Evolutionary conservation across 2,888 invertebrate genomes (phyloP).

Genomic region (Serrognathus titanus): DNA sequence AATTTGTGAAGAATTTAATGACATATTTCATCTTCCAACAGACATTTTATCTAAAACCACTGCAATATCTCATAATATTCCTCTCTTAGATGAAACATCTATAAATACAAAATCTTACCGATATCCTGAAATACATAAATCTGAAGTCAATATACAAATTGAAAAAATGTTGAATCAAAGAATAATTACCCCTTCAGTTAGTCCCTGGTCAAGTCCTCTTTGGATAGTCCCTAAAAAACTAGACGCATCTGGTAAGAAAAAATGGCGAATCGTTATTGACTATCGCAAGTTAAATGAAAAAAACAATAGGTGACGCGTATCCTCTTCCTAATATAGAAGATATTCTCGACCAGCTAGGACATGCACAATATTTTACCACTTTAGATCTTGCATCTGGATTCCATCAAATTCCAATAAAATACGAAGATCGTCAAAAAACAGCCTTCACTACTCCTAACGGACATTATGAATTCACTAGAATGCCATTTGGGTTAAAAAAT

Average conservation of each 20-base stretch:
- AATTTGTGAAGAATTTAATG: slow-evolving; percentile 23
- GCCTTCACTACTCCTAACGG: slow-evolving; percentile 38
- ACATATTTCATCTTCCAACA: slow-evolving; percentile 29
- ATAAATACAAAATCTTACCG: slow-evolving; percentile 38
- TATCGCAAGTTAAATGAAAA: slow-evolving; percentile 42
- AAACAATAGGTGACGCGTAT: slow-evolving; percentile 38
- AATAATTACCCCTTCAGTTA: slow-evolving; percentile 30
- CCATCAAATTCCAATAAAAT: slow-evolving; percentile 39
- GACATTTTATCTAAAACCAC: slow-evolving; percentile 25
- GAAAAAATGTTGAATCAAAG: slow-evolving; percentile 30
- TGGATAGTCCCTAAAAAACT: slow-evolving; percentile 38
- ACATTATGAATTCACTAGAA: slow-evolving; percentile 38
- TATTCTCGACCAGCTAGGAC: slow-evolving; percentile 40
- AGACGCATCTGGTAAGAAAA: slow-evolving; percentile 30
- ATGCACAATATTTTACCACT: slow-evolving; percentile 36
- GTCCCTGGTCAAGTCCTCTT: slow-evolving; percentile 29
- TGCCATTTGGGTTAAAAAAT: slow-evolving; percentile 45
- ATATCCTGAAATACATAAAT: slow-evolving; percentile 37
- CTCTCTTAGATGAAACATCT: slow-evolving; percentile 33
- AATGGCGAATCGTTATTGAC: slow-evolving; percentile 41
- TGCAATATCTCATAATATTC: slow-evolving; percentile 30
- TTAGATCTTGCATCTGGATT: slow-evolving; percentile 43
- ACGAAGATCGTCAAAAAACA: slow-evolving; percentile 36
- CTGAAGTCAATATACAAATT: slow-evolving; percentile 37
- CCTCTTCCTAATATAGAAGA: slow-evolving; percentile 40